Evolutionary conservation across 2,797 vertebrate species (phyloP).

Genomic region (Smutsia gigantea): DNA sequence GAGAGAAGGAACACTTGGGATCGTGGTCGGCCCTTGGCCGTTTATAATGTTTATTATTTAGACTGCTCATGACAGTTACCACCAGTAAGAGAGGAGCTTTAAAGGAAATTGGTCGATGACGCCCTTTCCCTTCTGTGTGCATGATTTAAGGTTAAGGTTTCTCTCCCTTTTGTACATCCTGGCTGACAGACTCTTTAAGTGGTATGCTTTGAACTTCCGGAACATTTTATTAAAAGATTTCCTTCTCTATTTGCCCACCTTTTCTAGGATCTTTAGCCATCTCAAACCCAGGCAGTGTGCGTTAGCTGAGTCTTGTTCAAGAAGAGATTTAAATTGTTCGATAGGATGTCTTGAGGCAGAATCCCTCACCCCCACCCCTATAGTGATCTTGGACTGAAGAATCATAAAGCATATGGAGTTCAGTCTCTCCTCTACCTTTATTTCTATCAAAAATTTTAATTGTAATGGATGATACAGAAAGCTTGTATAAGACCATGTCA

Average conservation of each 20-base stretch:
- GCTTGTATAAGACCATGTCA: not conserved
- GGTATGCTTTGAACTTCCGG: not conserved
- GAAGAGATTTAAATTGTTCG: not conserved
- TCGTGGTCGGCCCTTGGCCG: not conserved
- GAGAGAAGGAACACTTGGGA: not conserved
- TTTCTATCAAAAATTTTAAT: conserved; percentile 39
- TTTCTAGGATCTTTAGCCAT: conserved; percentile 2
- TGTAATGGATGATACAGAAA: not conserved
- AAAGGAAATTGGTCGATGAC: not conserved
- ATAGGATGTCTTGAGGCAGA: not conserved
- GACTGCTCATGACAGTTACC: not conserved
- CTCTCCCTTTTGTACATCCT: not conserved
- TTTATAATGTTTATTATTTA: not conserved
- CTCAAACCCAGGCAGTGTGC: conserved; percentile 34
- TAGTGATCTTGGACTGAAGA: not conserved
- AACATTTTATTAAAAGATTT: conserved; percentile 1
- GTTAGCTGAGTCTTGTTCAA: not conserved
- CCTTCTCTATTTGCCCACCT: not conserved
- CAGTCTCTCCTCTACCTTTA: not conserved
- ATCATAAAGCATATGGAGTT: not conserved
- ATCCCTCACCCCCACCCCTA: not conserved
- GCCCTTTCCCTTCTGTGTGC: not conserved
- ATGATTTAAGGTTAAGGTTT: not conserved
- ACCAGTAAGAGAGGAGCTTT: not conserved
- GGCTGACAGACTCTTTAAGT: not conserved